phyloP scores from a whole-genome alignment of 2,797 vertebrate genomes.

The Clarias fuscus region DNA sequence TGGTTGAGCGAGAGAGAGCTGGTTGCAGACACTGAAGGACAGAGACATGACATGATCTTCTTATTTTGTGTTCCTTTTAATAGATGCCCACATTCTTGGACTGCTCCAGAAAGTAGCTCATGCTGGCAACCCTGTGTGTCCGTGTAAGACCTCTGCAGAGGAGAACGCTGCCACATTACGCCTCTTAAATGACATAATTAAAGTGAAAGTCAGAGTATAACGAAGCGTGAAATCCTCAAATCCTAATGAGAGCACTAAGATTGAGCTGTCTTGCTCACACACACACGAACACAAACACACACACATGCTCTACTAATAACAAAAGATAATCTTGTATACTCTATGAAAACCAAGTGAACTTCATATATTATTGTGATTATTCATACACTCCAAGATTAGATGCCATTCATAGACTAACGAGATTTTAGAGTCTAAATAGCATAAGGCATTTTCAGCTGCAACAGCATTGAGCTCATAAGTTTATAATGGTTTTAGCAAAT shows the following conservation, averaged over 20 bases:
- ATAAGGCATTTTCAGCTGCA: background rate
- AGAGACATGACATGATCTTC: slow-evolving; percentile 65
- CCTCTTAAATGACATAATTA: slow-evolving; percentile 56
- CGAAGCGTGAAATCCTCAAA: slow-evolving; percentile 59
- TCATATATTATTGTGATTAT: slow-evolving; percentile 20
- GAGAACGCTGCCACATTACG: slow-evolving; percentile 40
- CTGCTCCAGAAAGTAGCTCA: slow-evolving; percentile 29
- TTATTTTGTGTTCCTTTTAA: slow-evolving; percentile 54
- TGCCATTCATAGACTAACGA: slow-evolving; percentile 10
- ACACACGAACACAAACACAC: background rate
- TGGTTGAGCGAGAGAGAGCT: slow-evolving; percentile 77
- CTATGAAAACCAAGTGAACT: slow-evolving; percentile 14
- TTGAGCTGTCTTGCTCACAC: slow-evolving; percentile 43
- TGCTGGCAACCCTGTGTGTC: slow-evolving; percentile 29
- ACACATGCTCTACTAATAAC: slow-evolving; percentile 23
- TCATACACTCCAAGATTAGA: slow-evolving; percentile 18
- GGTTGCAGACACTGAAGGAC: slow-evolving; percentile 78
- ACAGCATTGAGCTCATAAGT: background rate
- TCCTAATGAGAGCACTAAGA: slow-evolving; percentile 55
- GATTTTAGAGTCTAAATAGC: slow-evolving; percentile 12
- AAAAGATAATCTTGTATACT: slow-evolving; percentile 11
- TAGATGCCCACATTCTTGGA: slow-evolving; percentile 30
- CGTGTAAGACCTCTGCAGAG: slow-evolving; percentile 42
- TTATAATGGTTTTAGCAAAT: slow-evolving; percentile 24
- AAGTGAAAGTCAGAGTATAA: slow-evolving; percentile 57